Base-by-base conservation (phyloP, 1,140 invertebrate species). In the Orius insidiosus region DNA sequence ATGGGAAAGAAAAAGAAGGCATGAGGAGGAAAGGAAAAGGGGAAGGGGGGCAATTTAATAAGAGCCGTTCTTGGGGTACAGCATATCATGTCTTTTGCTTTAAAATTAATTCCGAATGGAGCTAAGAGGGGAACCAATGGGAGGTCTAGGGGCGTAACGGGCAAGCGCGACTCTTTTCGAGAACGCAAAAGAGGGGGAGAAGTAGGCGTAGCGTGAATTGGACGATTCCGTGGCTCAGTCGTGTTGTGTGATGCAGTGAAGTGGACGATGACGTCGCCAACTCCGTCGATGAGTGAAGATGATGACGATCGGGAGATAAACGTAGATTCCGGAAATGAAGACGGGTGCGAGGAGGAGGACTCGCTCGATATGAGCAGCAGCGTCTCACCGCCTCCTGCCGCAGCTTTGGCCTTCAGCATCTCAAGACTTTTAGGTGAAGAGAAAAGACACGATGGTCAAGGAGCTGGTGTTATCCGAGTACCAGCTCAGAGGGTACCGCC, bases 381-480 rank as follows among this genome's bases (percentile, higher is more conserved):
- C 6, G 51, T 60, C 58, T 60, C 64, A 8, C 50, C 60, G 0
- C 52, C 54, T 31, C 56, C 61, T 0, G 52, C 62, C 2, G n/a
- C n/a, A n/a, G 62, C 60, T 47, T 62, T 70, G 31, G 63, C 66
- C 5, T 70, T 70, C 52, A 69, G 68, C 51, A 70, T 70, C 48
- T 69, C 67, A 34, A 59, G 69, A 19, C 52, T 70, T 3, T 45
- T 70, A 45, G 68, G 65, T 5, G 63, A 62, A 3, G 58, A 39
- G 54, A 47, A 30, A 32, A 33, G 5, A 11, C 5, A 13, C 38
- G 31, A 5, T 16, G 6, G 35, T 6, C n/a, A n/a, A n/a, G n/a
- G n/a, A n/a, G n/a, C n/a, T n/a, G 74, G 78, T 51, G 85, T 90
- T n/a, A 79, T 92, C 50, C 68, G 86, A 48, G 86, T 90, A 31